Evolutionary conservation across 64 coral and sea anemone genomes (phyloP).

Genomic region (Catalaphyllia jardinei): DNA sequence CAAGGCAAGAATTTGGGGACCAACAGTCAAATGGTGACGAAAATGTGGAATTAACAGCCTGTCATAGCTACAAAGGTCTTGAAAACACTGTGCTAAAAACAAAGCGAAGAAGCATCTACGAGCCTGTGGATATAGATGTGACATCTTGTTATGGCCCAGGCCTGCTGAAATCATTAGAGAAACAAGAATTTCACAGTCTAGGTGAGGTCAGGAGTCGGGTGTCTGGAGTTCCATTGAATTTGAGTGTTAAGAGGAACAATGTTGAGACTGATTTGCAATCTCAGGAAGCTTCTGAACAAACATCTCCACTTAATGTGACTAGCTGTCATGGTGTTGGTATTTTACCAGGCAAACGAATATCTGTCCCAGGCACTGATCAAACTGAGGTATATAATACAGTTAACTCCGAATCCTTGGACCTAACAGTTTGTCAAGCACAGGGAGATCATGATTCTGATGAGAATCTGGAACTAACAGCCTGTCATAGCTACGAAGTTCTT

Average conservation of each 20-base stretch:
- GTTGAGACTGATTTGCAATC: background rate
- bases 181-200: background rate
- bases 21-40: background rate
- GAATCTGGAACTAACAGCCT: conserved; percentile 59
- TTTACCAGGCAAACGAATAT: background rate
- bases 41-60: conserved; percentile 51
- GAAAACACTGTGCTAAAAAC: background rate
- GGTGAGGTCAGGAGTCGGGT: background rate
- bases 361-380: background rate
- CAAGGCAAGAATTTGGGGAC: background rate
- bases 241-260: background rate
- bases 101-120: conserved; percentile 43
- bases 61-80: conserved; percentile 25
- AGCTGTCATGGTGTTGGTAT: conserved; percentile 48
- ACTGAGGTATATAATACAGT: background rate
- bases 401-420: conserved; percentile 7
- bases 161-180: background rate
- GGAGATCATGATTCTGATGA: conserved; percentile 36
- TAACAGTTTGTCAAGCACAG: conserved; percentile 43
- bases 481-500: conserved; percentile 29
- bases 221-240: background rate
- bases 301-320: conserved; percentile 10
- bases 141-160: conserved; percentile 43
- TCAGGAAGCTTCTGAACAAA: background rate
- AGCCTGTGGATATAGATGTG: conserved; percentile 39